Conservation (phyloP, 2,797 vertebrate species). For the Mormyrus hasselquistii region DNA sequence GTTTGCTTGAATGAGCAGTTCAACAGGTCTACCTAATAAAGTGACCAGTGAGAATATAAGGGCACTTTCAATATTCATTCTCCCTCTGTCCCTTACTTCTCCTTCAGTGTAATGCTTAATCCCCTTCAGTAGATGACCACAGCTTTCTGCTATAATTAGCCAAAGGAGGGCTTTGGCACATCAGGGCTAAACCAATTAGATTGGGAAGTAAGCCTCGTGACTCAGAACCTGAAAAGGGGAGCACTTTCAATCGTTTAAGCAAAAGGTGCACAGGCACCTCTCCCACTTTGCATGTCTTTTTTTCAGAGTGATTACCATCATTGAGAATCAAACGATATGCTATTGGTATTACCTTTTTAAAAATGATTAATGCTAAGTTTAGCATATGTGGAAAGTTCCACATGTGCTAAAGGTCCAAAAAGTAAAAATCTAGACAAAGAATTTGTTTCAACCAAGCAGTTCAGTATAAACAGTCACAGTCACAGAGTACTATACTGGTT, state of each 20-base stretch:
- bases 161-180: not conserved
- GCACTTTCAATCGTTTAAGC: not conserved
- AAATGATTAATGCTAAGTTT: not conserved
- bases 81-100: not conserved
- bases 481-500: not conserved
- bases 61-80: not conserved
- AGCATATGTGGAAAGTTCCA: not conserved
- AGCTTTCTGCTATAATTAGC: not conserved
- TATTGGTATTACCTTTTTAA: not conserved
- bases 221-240: not conserved
- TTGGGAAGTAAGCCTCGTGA: not conserved
- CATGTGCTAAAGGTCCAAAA: not conserved
- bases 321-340: not conserved
- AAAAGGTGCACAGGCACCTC: not conserved
- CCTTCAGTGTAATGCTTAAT: not conserved
- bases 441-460: not conserved
- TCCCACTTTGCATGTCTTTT: not conserved
- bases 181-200: constrained; percentile 18
- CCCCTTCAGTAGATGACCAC: not conserved
- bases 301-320: not conserved
- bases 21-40: not conserved
- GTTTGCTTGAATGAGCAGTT: not conserved
- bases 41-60: not conserved
- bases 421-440: not conserved
- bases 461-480: not conserved